Conservation (phyloP, 2,888 invertebrate species). For the Archips xylosteana region DNA sequence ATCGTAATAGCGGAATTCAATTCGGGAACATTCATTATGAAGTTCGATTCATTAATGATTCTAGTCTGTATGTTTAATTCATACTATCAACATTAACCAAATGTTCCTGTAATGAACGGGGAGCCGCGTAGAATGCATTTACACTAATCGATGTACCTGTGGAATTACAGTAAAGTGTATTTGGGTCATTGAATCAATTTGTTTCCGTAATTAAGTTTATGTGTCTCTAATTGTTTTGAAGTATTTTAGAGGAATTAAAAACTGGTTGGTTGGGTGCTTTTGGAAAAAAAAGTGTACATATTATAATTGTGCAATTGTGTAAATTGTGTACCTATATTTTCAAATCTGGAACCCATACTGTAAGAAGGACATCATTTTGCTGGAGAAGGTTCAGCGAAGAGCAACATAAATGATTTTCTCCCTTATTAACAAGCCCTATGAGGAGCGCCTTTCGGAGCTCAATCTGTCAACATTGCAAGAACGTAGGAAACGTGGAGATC, state of each 20-base stretch:
- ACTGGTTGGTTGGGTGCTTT: neutral
- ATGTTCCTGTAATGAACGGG: conserved; percentile 12
- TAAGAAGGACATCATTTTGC: too few species aligned
- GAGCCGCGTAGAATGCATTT: conserved; percentile 33
- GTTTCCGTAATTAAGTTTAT: neutral
- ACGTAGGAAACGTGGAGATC: too few species aligned
- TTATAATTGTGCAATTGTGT: too few species aligned
- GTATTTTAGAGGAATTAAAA: neutral
- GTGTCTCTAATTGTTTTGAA: neutral
- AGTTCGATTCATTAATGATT: neutral
- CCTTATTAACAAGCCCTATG: too few species aligned
- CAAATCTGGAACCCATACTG: too few species aligned
- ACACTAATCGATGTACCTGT: conserved; percentile 17
- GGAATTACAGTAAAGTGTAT: neutral
- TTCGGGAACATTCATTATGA: neutral
- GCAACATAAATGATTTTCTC: too few species aligned
- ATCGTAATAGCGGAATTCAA: neutral
- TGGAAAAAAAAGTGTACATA: too few species aligned
- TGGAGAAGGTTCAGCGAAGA: too few species aligned
- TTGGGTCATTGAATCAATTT: conserved; percentile 2
- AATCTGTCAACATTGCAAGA: too few species aligned
- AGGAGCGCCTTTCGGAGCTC: too few species aligned
- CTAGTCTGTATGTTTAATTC: conserved; percentile 4
- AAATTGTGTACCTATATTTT: too few species aligned
- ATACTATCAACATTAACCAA: conserved; percentile 20